phyloP scores from a whole-genome alignment of 2,888 invertebrate species.

The Scaptomyza parva region DNA sequence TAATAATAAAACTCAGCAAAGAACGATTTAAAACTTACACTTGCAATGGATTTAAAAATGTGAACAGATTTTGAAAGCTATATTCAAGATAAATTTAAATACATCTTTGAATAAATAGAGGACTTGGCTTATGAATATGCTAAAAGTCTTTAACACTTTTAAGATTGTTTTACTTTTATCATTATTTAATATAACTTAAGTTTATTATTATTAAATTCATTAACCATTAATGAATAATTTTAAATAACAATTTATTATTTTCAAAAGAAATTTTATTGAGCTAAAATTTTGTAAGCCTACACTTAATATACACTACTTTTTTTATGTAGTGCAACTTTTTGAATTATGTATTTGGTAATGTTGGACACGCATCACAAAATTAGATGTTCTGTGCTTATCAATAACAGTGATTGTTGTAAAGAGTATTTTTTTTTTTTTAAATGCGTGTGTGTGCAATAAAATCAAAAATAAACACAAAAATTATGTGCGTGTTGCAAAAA shows the following conservation, averaged over 20 bases:
- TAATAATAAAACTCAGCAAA: not conserved
- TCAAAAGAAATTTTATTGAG: no score
- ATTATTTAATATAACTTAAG: no score
- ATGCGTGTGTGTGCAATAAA: constrained; percentile 33
- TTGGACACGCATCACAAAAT: not conserved
- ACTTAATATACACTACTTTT: not conserved
- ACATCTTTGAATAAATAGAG: not conserved
- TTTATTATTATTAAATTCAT: no score
- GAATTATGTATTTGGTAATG: not conserved
- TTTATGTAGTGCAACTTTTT: not conserved
- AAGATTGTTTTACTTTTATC: no score
- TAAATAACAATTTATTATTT: no score
- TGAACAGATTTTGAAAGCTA: not conserved
- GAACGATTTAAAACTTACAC: constrained; percentile 15
- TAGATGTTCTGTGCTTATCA: not conserved
- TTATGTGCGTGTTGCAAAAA: constrained; percentile 74
- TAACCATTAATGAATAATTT: no score
- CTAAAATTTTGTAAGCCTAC: no score
- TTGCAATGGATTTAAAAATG: not conserved
- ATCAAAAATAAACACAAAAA: constrained; percentile 70
- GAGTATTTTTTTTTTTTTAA: constrained; percentile 37
- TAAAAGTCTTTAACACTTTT: no score
- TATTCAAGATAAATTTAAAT: not conserved
- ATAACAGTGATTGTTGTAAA: constrained; percentile 6
- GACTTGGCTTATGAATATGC: no score